phyloP scores from a whole-genome alignment of 2,113 vertebrate species.

The Carettochelys insculpta region DNA sequence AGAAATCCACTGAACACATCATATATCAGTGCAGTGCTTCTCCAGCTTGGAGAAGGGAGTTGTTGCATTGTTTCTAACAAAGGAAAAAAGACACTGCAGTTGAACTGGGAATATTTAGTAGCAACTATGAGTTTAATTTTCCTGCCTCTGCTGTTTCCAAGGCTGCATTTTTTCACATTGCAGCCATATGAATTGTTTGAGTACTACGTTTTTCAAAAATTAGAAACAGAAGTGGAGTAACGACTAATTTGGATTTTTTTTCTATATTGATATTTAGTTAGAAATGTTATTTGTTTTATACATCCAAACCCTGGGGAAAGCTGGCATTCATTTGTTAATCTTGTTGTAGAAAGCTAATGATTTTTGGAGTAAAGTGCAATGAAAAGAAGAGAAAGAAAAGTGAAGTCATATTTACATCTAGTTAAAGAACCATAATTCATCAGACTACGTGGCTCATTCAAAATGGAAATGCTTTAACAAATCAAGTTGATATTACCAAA shows the following conservation, averaged over 20 bases:
- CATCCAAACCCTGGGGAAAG: not conserved
- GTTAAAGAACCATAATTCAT: not conserved
- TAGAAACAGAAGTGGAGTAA: not conserved
- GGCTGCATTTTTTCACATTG: not conserved
- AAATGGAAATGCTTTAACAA: not conserved
- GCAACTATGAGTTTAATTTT: not conserved
- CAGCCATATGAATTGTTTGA: not conserved
- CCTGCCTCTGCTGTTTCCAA: rapidly evolving
- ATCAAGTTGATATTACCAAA: not conserved
- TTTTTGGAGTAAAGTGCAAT: not conserved
- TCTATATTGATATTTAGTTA: not conserved
- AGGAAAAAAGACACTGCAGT: not conserved
- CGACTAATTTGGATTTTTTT: not conserved
- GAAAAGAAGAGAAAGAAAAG: not conserved
- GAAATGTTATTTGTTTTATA: not conserved
- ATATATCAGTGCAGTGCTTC: rapidly evolving
- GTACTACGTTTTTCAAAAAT: not conserved
- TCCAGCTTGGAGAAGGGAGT: rapidly evolving
- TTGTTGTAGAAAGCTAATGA: not conserved
- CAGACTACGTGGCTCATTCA: not conserved
- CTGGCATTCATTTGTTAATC: not conserved
- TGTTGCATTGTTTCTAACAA: not conserved
- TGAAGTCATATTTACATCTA: not conserved
- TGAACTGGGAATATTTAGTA: not conserved
- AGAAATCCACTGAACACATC: not conserved